Evolutionary conservation across 2,888 invertebrate species (phyloP), one percentile per base, ranked within the genome.

Genomic region (Aplocera efformata): DNA sequence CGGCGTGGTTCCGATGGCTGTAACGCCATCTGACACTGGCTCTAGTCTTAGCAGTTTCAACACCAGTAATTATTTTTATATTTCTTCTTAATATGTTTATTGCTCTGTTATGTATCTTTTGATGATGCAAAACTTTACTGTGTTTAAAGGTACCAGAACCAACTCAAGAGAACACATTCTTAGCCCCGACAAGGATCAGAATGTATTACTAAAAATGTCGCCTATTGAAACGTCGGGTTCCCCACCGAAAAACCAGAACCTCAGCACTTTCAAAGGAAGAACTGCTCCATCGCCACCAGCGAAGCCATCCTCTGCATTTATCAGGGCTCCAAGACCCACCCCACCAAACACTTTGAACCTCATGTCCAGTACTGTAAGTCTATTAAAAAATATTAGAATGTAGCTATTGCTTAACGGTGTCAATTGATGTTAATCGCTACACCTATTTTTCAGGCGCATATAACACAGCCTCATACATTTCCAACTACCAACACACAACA

Each of bases 291-390:
- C 90, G 13, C 90, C 90, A 13, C 86, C 89, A 24, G 79, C 78
- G 27, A 79, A 89, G 71, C 79, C 86, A 34, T 72, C 64, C 59
- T 73, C 88, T 58, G 61, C 83, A 46, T 79, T 90, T 68, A 78
- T 92, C 59, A 79, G 90, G 72, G 92, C 92, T 33, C 92, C 93
- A 11, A 86, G 94, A 65, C 95, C 95, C 1, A 94, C 94, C 57
- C 94, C 95, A 62, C 95, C 95, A 33, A 95, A 94, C 73, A 95
- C 95, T 23, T 80, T 96, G 49, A 95, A 94, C 80, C 90, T 96
- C 60, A 90, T 92, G 64, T 90, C 89, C 50, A 90, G 90, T 63
- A 89, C 89, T 38, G 89, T 89, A 77, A 84, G 88, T 79, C 11
- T 36, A 22, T 32, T 42, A 51, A 8, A 2, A 5, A 25, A 5